phyloP scores from a whole-genome alignment of 2,888 invertebrate genomes.

The Ptilodon capucinus region DNA sequence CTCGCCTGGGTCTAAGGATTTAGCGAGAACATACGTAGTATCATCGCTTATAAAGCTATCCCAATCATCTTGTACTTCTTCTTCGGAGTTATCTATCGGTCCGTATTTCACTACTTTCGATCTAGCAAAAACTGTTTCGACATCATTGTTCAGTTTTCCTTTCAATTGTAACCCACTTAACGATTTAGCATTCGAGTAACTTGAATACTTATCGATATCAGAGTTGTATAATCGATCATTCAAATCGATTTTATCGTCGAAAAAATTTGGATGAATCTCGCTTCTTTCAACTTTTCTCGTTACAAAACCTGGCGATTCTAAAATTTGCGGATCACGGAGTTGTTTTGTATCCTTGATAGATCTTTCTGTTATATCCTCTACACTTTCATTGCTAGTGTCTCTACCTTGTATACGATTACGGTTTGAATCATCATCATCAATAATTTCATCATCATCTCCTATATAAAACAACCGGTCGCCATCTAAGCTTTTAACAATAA shows the following conservation, averaged over 20 bases:
- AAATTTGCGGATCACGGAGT: slow-evolving; percentile 47
- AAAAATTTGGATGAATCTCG: slow-evolving; percentile 11
- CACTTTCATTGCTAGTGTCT: background rate
- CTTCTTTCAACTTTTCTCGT: slow-evolving; percentile 50
- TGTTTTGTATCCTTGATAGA: slow-evolving; percentile 23
- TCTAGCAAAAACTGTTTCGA: slow-evolving; percentile 62
- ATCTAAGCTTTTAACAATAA: slow-evolving; percentile 39
- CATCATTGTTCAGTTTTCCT: slow-evolving; percentile 14
- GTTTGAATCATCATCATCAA: background rate
- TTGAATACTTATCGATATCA: slow-evolving; percentile 29
- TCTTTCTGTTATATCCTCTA: slow-evolving; percentile 2
- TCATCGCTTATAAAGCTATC: slow-evolving; percentile 14
- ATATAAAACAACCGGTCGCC: slow-evolving; percentile 53
- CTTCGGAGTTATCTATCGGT: slow-evolving; percentile 8
- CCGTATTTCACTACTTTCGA: slow-evolving; percentile 65
- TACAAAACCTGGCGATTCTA: slow-evolving; percentile 58
- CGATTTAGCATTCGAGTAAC: slow-evolving; percentile 31
- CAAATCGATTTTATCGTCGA: slow-evolving; percentile 19
- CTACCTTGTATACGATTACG: background rate
- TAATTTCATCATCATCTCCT: slow-evolving; percentile 12
- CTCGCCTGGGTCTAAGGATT: slow-evolving; percentile 29
- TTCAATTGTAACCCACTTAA: slow-evolving; percentile 1
- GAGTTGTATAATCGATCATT: slow-evolving; percentile 7
- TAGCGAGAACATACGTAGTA: slow-evolving; percentile 37
- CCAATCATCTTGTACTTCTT: slow-evolving; percentile 4